These are phyloP conservation scores for Epinephelus malabaricus DNA, from an alignment of 2,797 vertebrate species.

Conservation along the genomic window DNA sequence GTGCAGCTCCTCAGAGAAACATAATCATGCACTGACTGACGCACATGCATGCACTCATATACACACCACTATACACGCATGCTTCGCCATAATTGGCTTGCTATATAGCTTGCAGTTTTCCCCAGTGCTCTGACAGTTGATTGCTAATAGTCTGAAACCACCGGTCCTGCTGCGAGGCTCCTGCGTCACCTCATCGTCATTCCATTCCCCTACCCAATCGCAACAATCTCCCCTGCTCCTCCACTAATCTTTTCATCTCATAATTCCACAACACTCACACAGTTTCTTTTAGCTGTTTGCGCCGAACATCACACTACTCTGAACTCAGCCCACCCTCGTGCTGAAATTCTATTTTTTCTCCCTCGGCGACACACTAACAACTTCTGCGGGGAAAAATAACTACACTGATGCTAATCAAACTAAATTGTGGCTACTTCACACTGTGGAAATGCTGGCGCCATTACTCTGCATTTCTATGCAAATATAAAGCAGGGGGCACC, in stretches of 20 bases:
- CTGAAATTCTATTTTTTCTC: background rate
- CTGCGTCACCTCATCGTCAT: slow-evolving; percentile 74
- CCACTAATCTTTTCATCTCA: slow-evolving; percentile 39
- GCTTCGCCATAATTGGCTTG: slow-evolving; percentile 13
- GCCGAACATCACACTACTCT: background rate
- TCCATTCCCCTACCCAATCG: slow-evolving; percentile 49
- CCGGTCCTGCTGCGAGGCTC: slow-evolving; percentile 53
- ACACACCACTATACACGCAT: background rate
- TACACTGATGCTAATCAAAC: background rate
- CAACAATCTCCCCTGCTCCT: slow-evolving; percentile 24
- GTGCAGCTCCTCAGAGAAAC: background rate
- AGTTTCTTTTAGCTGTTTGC: slow-evolving; percentile 5
- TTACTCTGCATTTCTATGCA: background rate
- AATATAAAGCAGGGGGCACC: background rate
- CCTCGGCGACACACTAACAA: background rate
- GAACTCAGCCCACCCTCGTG: background rate
- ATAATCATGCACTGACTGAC: slow-evolving; percentile 8
- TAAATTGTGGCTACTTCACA: background rate
- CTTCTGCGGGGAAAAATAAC: background rate
- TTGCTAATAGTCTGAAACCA: slow-evolving; percentile 60
- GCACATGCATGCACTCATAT: background rate
- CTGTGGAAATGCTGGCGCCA: background rate
- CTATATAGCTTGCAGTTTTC: slow-evolving; percentile 15
- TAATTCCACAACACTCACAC: slow-evolving; percentile 35
- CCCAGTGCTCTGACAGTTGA: slow-evolving; percentile 39